These are phyloP conservation scores for Acipenser oxyrinchus DNA, from an alignment of 2,797 vertebrate species.

Conservation along the genomic window DNA sequence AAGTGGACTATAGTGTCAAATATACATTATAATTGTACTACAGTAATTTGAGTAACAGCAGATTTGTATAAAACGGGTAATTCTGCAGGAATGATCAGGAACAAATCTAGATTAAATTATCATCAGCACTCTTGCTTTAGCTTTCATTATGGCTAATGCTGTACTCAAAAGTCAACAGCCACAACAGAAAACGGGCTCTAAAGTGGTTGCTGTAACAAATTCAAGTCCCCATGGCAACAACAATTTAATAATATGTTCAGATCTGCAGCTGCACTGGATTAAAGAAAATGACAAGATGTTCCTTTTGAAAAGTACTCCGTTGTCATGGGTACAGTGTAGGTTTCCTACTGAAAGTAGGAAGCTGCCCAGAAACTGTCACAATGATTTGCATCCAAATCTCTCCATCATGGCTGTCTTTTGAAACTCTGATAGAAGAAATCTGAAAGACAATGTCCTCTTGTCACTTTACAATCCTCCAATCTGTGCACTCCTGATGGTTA, in stretches of 20 bases:
- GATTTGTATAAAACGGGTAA: not conserved
- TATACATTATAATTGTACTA: slow-evolving; percentile 1
- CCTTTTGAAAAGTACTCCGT: slow-evolving; percentile 89
- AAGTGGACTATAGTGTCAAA: too few relatives aligned
- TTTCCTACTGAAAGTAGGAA: slow-evolving; percentile 74
- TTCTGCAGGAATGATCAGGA: not conserved
- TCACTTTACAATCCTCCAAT: slow-evolving; percentile 41
- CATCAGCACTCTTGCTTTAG: not conserved
- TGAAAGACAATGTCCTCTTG: slow-evolving; percentile 29
- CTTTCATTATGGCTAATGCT: slow-evolving; percentile 4
- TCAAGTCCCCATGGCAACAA: slow-evolving; percentile 91
- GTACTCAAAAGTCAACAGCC: slow-evolving; percentile 32
- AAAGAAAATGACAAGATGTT: slow-evolving; percentile 99
- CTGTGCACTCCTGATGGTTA: slow-evolving; percentile 34
- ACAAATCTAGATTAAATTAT: not conserved
- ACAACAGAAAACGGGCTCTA: slow-evolving; percentile 62
- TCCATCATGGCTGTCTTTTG: slow-evolving; percentile 47
- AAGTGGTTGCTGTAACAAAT: slow-evolving; percentile 82
- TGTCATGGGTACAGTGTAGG: slow-evolving; percentile 80
- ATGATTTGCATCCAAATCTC: slow-evolving; percentile 64
- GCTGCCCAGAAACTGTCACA: slow-evolving; percentile 72
- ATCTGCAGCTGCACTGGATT: slow-evolving; percentile 98
- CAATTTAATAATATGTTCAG: slow-evolving; percentile 96
- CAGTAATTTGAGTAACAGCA: not conserved
- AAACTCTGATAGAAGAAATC: slow-evolving; percentile 44